Evolutionary conservation across 2,797 vertebrate species (phyloP).

Genomic region (Tinamus major): DNA sequence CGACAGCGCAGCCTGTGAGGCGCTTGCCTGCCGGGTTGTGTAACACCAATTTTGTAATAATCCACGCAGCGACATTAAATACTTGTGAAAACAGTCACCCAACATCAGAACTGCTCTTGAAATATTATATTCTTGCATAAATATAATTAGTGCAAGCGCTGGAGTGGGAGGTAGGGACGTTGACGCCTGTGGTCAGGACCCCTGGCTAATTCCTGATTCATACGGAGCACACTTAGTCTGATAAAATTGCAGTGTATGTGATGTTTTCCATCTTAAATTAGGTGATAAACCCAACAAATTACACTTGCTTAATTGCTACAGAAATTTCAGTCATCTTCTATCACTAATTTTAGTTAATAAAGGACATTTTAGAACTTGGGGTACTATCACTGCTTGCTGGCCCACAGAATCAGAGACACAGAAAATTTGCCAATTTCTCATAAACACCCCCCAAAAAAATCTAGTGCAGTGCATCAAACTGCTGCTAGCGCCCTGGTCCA

Average conservation of each 20-base stretch:
- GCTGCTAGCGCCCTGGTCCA: neutral
- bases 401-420: neutral
- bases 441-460: neutral
- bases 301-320: neutral
- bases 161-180: neutral
- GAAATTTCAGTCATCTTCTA: neutral
- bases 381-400: neutral
- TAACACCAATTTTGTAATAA: neutral
- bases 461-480: neutral
- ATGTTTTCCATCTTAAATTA: neutral
- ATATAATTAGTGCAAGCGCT: neutral
- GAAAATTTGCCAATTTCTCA: neutral
- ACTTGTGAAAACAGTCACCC: neutral
- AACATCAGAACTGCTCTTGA: neutral
- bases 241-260: neutral
- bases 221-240: neutral
- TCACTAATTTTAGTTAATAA: neutral
- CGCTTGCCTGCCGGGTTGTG: neutral
- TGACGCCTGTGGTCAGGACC: neutral
- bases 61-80: neutral
- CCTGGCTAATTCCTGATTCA: neutral
- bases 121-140: neutral
- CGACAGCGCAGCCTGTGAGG: neutral
- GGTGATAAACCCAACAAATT: neutral
- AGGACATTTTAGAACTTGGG: neutral